These are phyloP conservation scores for Lates japonicus DNA, from an alignment of 2,797 vertebrate species.

Conservation along the genomic window DNA sequence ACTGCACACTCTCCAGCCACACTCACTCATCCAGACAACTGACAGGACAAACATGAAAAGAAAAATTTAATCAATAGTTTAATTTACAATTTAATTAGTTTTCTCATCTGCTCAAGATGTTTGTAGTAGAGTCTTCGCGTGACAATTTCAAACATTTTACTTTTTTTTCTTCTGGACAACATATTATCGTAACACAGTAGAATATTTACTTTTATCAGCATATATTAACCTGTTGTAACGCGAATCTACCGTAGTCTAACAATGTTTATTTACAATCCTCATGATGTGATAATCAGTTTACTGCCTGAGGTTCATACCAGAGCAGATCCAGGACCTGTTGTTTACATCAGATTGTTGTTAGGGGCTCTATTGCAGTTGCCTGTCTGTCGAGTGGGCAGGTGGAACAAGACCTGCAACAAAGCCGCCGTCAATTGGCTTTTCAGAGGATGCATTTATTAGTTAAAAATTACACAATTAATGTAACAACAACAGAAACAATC, in stretches of 20 bases:
- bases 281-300: neutral
- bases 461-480: neutral
- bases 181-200: too few species aligned
- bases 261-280: neutral
- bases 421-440: conserved; percentile 2
- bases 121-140: neutral
- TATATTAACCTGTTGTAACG: neutral
- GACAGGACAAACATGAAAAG: neutral
- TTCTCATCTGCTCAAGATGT: neutral
- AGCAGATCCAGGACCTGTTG: conserved; percentile 98
- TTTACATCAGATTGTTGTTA: conserved; percentile 96
- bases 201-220: neutral
- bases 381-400: conserved; percentile 97
- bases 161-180: neutral
- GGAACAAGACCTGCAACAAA: conserved; percentile 93
- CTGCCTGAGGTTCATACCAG: conserved; percentile 84
- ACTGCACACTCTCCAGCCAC: conserved; percentile 97
- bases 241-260: neutral
- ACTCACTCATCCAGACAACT: conserved; percentile 98
- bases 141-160: neutral
- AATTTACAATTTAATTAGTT: too few species aligned
- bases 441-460: neutral
- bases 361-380: conserved; percentile 97
- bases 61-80: too few species aligned
- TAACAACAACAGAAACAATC: neutral